Evolutionary conservation across 2,113 vertebrate genomes (phyloP), one percentile per base, ranked within the genome.

Genomic region (Nyctereutes procyonoides): DNA sequence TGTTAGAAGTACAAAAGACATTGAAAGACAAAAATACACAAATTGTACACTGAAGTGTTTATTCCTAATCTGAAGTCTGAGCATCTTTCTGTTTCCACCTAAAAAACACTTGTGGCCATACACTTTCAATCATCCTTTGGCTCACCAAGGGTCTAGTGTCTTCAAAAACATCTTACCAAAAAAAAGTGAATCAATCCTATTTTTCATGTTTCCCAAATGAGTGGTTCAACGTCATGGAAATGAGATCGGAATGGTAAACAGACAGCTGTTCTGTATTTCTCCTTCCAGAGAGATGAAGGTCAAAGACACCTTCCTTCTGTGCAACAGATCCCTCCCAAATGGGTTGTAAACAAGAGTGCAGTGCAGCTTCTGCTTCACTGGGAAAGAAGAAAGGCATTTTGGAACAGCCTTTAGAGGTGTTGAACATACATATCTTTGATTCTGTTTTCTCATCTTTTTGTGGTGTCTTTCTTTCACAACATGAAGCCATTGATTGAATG

Each of bases 151-250:
- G 84, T 86, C 90, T 9, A 81, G 48, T 80, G 79, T 98, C 90
- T 97, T 97, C 51, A 69, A 90, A 96, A 98, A 95, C 94, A 97
- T 97, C 51, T 97, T 95, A 77, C 26, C 2, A 96, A 89, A 56
- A 84, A 93, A 96, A 97, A 92, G 14, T 48, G 60, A 93, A 94
- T 98, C 92, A 90, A 26, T 60, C 30, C 0, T 96, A 79, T 97
- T 98, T 98, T 97, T 98, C 98, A 98, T 97, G 96, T 98, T 98
- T 98, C 98, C 97, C 97, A 98, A 97, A 98, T 87, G 98, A 98
- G 97, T 88, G 88, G 96, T 81, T 97, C 93, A 88, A 2, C 55
- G 32, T 97, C 90, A 93, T 95, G 96, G 97, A 98, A 98, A 98
- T 98, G 62, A 98, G 97, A 95, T 85, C 65, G 32, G 82, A 95